Percentiles rank a stretch among this genome's conserved stretches.
Evolutionary conservation across 1,140 invertebrate genomes (phyloP).

Genomic region (Drosophila albomicans): DNA sequence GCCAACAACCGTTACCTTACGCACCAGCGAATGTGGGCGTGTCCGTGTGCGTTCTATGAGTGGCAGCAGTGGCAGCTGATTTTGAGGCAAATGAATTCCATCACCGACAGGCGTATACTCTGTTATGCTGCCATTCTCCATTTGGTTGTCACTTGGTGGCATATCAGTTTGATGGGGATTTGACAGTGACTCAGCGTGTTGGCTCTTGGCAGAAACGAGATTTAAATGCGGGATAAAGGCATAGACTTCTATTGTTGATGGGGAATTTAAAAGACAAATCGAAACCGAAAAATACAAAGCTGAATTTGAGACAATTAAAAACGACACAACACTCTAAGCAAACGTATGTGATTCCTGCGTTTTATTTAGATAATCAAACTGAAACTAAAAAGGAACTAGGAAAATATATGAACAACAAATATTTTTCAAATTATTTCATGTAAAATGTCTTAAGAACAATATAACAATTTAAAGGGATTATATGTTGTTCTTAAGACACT

Average conservation of each 20-base stretch:
- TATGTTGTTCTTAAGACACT: no score
- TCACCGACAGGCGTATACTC: conserved; percentile 34
- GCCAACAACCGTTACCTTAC: conserved; percentile 42
- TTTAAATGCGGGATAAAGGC: background rate
- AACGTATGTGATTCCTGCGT: conserved; percentile 14
- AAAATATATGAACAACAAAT: no score
- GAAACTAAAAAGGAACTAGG: background rate
- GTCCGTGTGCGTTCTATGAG: background rate
- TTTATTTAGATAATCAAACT: background rate
- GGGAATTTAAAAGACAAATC: conserved; percentile 17
- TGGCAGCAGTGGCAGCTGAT: conserved; percentile 3
- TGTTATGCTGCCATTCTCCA: background rate
- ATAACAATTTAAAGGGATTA: no score
- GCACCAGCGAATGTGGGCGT: conserved; percentile 20
- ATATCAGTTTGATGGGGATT: background rate
- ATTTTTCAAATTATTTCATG: no score
- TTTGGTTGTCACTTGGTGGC: background rate
- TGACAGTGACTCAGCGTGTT: background rate
- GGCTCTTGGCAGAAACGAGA: background rate
- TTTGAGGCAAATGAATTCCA: conserved; percentile 15
- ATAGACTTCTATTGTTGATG: background rate
- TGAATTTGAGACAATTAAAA: background rate
- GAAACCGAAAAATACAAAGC: conserved; percentile 7
- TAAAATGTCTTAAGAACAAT: no score
- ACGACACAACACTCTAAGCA: background rate